phyloP scores from a whole-genome alignment of 2,888 invertebrate genomes.

The Creontiades dilutus region DNA sequence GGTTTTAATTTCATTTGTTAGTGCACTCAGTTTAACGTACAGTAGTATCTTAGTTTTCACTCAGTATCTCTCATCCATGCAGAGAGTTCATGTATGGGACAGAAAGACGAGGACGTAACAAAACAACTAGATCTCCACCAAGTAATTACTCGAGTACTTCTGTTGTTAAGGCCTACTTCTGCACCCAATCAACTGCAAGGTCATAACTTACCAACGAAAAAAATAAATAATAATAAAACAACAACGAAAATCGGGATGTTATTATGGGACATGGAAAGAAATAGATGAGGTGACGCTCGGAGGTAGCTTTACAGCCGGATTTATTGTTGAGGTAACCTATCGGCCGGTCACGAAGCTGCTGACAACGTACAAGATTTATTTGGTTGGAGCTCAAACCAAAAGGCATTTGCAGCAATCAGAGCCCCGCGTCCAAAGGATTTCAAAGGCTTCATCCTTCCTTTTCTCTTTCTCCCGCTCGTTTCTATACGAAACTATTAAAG shows the following conservation, averaged over 20 bases:
- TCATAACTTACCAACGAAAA: neutral
- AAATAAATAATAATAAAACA: neutral
- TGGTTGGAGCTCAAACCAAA: constrained; percentile 37
- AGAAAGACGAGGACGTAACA: too few relatives aligned
- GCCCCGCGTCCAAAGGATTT: constrained; percentile 33
- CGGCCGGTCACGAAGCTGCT: constrained; percentile 51
- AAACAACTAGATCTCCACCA: neutral
- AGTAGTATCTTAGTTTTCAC: too few relatives aligned
- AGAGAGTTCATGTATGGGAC: too few relatives aligned
- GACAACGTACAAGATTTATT: constrained; percentile 50
- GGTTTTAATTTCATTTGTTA: too few relatives aligned
- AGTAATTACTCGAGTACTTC: neutral
- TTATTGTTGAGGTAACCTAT: constrained; percentile 54
- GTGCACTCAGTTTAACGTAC: too few relatives aligned
- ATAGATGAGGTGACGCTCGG: constrained; percentile 47
- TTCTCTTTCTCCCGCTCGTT: neutral
- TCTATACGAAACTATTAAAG: constrained; percentile 35
- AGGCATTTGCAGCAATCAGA: constrained; percentile 60
- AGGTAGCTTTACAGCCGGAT: constrained; percentile 31
- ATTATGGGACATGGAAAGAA: constrained; percentile 38
- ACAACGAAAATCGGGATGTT: constrained; percentile 29
- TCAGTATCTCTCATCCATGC: too few relatives aligned
- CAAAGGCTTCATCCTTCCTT: constrained; percentile 6
- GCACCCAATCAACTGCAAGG: constrained; percentile 22
- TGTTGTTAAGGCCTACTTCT: neutral